These are phyloP conservation scores for Petrocephalus schoutedeni DNA, from an alignment of 2,797 vertebrate species.

Conservation along the genomic window DNA sequence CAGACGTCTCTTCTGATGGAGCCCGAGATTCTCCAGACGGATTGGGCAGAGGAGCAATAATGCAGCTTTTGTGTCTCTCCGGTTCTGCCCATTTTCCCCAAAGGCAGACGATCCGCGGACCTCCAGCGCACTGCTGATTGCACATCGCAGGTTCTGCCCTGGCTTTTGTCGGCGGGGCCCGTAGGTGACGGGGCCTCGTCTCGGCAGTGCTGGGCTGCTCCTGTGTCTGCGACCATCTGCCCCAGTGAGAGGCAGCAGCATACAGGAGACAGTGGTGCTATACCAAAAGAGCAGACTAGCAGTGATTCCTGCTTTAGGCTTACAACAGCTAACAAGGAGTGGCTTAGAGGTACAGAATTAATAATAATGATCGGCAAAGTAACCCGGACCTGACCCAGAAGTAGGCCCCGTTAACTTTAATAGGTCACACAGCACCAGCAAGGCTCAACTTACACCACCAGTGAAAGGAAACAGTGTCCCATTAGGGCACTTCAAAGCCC, in stretches of 20 bases:
- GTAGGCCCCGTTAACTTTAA: constrained; percentile 65
- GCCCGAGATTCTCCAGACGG: constrained; percentile 55
- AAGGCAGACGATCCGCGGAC: neutral
- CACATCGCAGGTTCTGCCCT: constrained; percentile 16
- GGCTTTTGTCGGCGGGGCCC: neutral
- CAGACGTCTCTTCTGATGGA: constrained; percentile 47
- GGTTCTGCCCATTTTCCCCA: constrained; percentile 35
- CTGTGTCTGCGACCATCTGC: neutral
- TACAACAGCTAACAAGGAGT: neutral
- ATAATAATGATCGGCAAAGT: neutral
- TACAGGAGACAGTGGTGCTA: neutral
- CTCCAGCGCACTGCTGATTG: constrained; percentile 27
- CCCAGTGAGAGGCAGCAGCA: neutral
- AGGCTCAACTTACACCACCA: constrained; percentile 59
- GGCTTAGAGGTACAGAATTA: neutral
- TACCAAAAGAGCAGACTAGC: neutral
- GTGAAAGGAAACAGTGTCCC: constrained; percentile 58
- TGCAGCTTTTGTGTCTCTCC: constrained; percentile 35
- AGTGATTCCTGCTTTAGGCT: neutral
- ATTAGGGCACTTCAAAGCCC: constrained; percentile 61
- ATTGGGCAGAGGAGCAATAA: constrained; percentile 39
- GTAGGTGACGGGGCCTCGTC: neutral
- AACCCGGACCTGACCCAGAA: constrained; percentile 50
- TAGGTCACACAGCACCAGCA: constrained; percentile 59
- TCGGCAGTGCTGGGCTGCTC: neutral